Conservation (phyloP, 2,888 invertebrate species). For the Hermodice carunculata region DNA sequence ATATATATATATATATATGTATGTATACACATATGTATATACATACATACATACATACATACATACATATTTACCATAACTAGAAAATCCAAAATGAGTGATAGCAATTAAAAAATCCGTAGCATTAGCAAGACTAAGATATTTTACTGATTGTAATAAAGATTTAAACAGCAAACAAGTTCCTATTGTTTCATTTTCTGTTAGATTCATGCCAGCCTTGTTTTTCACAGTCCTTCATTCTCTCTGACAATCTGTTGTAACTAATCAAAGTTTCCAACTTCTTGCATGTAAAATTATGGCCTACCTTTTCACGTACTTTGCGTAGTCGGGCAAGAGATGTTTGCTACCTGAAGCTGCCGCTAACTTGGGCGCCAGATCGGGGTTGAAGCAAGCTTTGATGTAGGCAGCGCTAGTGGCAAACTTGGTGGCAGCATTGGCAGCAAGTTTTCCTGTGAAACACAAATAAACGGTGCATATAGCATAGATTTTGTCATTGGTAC, state of each 20-base stretch:
- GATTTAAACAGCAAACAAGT: too few relatives aligned
- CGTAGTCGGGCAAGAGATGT: slow-evolving; percentile 79
- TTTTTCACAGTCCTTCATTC: too few relatives aligned
- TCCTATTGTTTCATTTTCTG: too few relatives aligned
- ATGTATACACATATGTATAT: neutral
- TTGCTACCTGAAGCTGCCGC: slow-evolving; percentile 6
- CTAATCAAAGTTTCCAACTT: neutral
- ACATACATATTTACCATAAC: neutral
- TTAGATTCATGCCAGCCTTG: too few relatives aligned
- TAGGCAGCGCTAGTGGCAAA: slow-evolving; percentile 27
- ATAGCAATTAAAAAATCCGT: too few relatives aligned
- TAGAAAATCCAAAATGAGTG: neutral
- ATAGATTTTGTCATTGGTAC: too few relatives aligned
- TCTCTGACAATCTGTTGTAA: too few relatives aligned
- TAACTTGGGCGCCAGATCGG: slow-evolving; percentile 19
- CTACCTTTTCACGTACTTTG: slow-evolving; percentile 85
- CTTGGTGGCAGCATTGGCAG: slow-evolving; percentile 8
- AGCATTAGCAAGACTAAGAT: too few relatives aligned
- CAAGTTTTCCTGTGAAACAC: slow-evolving; percentile 14
- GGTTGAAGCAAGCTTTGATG: slow-evolving; percentile 28
- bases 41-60: neutral
- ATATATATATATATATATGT: slow-evolving; percentile 6
- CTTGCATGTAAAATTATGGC: neutral
- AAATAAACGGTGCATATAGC: too few relatives aligned
- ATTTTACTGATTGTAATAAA: too few relatives aligned